Conservation (phyloP, 2,113 vertebrate species). For the Alligator mississippiensis region DNA sequence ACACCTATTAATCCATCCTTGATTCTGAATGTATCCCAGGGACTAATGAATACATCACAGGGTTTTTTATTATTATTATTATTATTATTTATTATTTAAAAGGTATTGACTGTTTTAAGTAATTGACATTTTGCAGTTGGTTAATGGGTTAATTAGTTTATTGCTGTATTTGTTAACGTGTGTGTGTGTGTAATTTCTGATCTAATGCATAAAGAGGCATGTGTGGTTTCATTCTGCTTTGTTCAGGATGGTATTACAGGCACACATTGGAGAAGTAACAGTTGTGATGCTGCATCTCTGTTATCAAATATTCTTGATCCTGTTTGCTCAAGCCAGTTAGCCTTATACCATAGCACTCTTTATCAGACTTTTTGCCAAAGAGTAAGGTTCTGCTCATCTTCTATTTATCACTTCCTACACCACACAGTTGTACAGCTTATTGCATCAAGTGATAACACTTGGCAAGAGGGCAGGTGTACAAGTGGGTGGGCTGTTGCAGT, state of each 20-base stretch:
- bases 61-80: not conserved
- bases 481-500: not conserved
- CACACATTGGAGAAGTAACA: not conserved
- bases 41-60: constrained; percentile 62
- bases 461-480: not conserved
- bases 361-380: not conserved
- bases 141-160: constrained; percentile 67
- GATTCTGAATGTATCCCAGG: constrained; percentile 52
- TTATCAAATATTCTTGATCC: not conserved
- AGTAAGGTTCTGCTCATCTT: not conserved
- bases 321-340: not conserved
- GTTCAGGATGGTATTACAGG: not conserved
- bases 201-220: not conserved
- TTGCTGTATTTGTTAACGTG: constrained; percentile 51
- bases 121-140: constrained; percentile 57
- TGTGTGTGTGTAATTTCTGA: not conserved
- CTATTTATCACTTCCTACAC: not conserved
- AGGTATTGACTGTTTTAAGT: constrained; percentile 57
- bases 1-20: constrained; percentile 56
- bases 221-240: not conserved
- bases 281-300: not conserved
- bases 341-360: not conserved
- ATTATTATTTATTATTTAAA: constrained; percentile 55
- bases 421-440: not conserved
- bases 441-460: not conserved